These are phyloP conservation scores for Chorisops tibialis DNA, from an alignment of 2,888 invertebrate species.

Conservation along the genomic window DNA sequence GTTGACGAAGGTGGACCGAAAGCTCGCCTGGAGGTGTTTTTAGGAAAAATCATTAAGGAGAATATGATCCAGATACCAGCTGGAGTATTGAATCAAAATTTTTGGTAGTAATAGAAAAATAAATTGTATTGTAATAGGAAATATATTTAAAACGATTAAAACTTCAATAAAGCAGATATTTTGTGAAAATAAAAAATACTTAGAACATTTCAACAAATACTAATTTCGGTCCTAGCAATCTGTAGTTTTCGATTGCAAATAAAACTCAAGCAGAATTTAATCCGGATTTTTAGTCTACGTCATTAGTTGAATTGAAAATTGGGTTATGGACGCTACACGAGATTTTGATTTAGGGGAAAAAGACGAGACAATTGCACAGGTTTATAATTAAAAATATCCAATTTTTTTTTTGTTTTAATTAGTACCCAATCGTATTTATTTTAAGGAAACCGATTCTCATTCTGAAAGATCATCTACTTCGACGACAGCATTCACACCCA, in stretches of 20 bases:
- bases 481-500: too few species aligned
- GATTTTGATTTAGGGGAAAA: too few species aligned
- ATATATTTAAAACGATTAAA: not conserved
- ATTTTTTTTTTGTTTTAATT: too few species aligned
- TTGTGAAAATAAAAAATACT: not conserved
- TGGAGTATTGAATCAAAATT: constrained; percentile 61
- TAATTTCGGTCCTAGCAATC: not conserved
- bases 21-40: constrained; percentile 70
- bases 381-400: too few species aligned
- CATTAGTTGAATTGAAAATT: too few species aligned
- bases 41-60: constrained; percentile 64
- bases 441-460: constrained; percentile 25
- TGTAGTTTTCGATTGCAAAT: too few species aligned
- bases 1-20: constrained; percentile 77
- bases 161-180: not conserved
- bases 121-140: not conserved
- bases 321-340: too few species aligned
- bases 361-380: too few species aligned
- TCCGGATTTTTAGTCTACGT: too few species aligned
- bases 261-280: too few species aligned
- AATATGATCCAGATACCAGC: constrained; percentile 65
- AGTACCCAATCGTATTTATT: constrained; percentile 19
- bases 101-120: constrained; percentile 62
- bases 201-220: not conserved
- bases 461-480: not conserved